Conservation (phyloP, 2,113 vertebrate genomes). For the Monopterus albus region DNA sequence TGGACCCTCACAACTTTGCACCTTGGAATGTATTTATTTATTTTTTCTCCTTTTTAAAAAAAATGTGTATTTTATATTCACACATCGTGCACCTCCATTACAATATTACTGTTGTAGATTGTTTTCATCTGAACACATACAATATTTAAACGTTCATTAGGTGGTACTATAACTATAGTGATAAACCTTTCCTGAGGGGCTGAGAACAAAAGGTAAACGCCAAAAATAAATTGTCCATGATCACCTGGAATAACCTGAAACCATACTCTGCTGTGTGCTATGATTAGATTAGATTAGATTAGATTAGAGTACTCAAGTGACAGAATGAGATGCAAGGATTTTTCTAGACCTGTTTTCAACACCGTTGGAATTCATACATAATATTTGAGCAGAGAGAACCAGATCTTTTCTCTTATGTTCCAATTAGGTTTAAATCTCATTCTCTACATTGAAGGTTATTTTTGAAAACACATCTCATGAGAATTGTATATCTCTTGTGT, state of each 20-base stretch:
- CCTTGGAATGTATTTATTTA: too few relatives aligned
- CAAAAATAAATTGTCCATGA: constrained; percentile 9
- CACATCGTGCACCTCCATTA: constrained; percentile 1
- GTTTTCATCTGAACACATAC: background rate
- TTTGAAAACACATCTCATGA: constrained; percentile 44
- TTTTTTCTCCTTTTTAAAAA: too few relatives aligned
- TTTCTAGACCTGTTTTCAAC: background rate
- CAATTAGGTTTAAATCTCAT: constrained; percentile 17
- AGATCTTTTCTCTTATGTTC: background rate
- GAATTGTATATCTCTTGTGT: constrained; percentile 52
- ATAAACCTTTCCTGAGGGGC: background rate
- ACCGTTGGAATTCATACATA: background rate
- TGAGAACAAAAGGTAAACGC: background rate
- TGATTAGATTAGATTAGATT: constrained; percentile 8
- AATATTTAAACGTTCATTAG: background rate
- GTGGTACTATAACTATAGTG: background rate
- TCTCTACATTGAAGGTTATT: constrained; percentile 34
- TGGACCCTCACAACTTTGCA: too few relatives aligned
- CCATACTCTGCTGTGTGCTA: constrained; percentile 10
- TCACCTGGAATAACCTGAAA: constrained; percentile 27
- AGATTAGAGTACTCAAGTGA: background rate
- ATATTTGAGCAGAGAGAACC: constrained; percentile 13
- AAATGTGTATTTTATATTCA: too few relatives aligned
- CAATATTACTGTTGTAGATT: background rate
- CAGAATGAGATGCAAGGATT: background rate